Conservation (phyloP, 92 coral and sea anemone species). For the Epizoanthus ramosus region DNA sequence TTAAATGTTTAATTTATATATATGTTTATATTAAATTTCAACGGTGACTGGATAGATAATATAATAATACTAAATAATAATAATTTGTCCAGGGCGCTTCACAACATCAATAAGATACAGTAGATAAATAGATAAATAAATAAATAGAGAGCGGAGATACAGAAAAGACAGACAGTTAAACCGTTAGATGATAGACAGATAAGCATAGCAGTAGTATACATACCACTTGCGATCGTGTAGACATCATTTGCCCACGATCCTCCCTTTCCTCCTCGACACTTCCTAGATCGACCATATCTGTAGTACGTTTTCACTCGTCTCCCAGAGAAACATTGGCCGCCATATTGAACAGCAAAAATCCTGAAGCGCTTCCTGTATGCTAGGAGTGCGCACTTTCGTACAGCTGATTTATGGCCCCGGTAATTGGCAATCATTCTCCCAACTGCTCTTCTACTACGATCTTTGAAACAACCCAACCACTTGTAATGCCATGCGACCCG, state of each 20-base stretch:
- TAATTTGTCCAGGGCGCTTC: too few relatives aligned
- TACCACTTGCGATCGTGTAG: constrained; percentile 38
- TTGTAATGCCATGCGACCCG: constrained; percentile 42
- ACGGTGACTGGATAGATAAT: too few relatives aligned
- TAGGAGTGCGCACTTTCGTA: constrained; percentile 59
- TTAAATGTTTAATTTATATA: too few relatives aligned
- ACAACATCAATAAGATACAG: too few relatives aligned
- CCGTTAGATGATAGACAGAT: too few relatives aligned
- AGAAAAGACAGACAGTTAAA: too few relatives aligned
- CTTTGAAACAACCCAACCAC: constrained; percentile 82
- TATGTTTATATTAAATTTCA: too few relatives aligned
- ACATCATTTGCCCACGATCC: constrained; percentile 29
- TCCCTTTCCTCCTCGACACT: constrained; percentile 31
- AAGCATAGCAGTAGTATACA: neutral
- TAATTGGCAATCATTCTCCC: constrained; percentile 53
- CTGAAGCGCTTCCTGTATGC: constrained; percentile 48
- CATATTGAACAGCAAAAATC: constrained; percentile 29
- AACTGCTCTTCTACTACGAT: constrained; percentile 56
- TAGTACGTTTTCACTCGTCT: neutral
- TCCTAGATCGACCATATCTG: constrained; percentile 20
- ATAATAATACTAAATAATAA: too few relatives aligned
- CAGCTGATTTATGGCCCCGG: constrained; percentile 53
- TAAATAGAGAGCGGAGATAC: too few relatives aligned
- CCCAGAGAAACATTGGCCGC: constrained; percentile 25
- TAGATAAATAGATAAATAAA: too few relatives aligned